Evolutionary conservation across 2,113 vertebrate species (phyloP).

Genomic region (Rhabdornis inornatus): DNA sequence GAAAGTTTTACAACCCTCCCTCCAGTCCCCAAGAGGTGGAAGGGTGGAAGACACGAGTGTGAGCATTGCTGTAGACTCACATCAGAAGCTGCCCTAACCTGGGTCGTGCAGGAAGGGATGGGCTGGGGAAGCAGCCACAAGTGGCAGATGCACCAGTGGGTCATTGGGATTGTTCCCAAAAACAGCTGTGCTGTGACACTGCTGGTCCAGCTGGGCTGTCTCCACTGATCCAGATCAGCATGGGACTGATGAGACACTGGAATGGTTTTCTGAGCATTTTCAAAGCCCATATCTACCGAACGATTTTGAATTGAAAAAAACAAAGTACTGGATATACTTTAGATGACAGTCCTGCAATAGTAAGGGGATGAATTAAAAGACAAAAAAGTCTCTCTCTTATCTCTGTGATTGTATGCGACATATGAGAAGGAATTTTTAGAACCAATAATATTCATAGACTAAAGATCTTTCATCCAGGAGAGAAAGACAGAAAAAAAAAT

Average conservation of each 20-base stretch:
- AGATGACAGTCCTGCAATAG: neutral
- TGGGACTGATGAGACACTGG: neutral
- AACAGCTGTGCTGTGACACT: rapidly evolving
- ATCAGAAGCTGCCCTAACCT: neutral
- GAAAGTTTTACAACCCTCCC: neutral
- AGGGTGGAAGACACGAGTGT: neutral
- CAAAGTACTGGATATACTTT: neutral
- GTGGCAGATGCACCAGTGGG: neutral
- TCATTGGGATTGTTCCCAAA: neutral
- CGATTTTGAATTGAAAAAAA: neutral
- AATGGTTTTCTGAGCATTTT: neutral
- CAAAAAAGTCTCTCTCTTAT: neutral
- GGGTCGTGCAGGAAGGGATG: neutral
- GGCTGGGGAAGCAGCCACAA: neutral
- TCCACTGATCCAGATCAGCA: rapidly evolving
- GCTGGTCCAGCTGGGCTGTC: neutral
- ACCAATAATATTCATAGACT: neutral
- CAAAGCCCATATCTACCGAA: neutral
- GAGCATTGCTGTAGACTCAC: neutral
- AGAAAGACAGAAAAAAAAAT: neutral
- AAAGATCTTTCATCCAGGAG: neutral
- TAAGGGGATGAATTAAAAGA: neutral
- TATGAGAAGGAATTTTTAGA: neutral
- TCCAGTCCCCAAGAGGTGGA: neutral
- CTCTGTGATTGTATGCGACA: neutral